Conservation (phyloP, 1,140 invertebrate genomes). For the Euura saliciscinereae region DNA sequence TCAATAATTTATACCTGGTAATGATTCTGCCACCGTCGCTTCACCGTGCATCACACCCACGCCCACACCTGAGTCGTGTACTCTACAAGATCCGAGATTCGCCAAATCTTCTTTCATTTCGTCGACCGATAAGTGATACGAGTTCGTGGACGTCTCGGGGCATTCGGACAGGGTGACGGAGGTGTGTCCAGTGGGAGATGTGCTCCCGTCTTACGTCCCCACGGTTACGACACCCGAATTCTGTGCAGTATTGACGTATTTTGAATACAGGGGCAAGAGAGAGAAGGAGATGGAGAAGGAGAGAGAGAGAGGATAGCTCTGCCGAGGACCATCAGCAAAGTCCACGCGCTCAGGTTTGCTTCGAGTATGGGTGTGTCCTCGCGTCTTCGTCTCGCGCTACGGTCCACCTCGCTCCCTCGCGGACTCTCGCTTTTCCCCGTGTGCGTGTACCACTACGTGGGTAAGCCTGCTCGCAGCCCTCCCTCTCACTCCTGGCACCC, state of each 20-base stretch:
- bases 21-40: not conserved
- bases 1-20: not conserved
- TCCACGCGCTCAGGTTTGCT: slow-evolving; percentile 21
- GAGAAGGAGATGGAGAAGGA: slow-evolving; percentile 7
- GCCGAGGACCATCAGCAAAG: slow-evolving; percentile 34
- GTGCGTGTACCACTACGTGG: not conserved
- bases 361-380: not conserved
- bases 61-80: too few relatives aligned
- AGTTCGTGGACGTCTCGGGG: too few relatives aligned
- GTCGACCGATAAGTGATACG: too few relatives aligned
- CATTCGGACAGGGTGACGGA: not conserved
- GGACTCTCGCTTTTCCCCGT: slow-evolving; percentile 9
- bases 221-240: slow-evolving; percentile 28
- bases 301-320: slow-evolving; percentile 14
- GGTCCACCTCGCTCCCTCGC: not conserved
- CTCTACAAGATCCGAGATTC: too few relatives aligned
- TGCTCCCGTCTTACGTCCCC: not conserved
- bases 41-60: not conserved
- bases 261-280: slow-evolving; percentile 34
- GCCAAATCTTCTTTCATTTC: too few relatives aligned
- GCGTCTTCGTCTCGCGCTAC: slow-evolving; percentile 11
- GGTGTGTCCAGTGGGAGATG: not conserved
- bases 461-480: not conserved
- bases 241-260: slow-evolving; percentile 42
- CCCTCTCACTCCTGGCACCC: not conserved